Base-by-base conservation (phyloP, 2,113 vertebrate species). In the Alethe castanea region DNA sequence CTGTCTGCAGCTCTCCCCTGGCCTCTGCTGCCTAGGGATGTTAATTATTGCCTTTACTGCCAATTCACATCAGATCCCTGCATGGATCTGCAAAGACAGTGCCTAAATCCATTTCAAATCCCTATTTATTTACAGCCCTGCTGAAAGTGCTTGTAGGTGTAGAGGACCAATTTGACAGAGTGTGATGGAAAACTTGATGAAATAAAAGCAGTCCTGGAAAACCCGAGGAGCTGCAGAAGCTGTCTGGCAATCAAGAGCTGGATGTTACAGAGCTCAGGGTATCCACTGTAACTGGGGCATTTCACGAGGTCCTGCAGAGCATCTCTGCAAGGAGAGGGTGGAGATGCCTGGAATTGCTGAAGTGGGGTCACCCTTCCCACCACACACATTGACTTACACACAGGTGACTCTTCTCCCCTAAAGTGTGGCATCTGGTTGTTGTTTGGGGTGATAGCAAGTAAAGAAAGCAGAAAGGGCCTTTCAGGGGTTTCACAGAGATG, bases 1-100 rank as follows among this genome's bases (percentile, higher is more conserved):
- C 62, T 59, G 95, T 93, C 95, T 94, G 90, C 81, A 73, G 90
- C 62, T 66, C 85, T 93, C 53, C 76, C 35, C 45, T 2, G 8
- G 65, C 53, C 67, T 45, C 80, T 2, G 73, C 57, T 69, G 79
- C 59, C 31, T n/a, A 66, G 29, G 33, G 81, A 42, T 31, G 81
- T 12, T 76, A 56, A 60, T 92, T 56, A 67, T 19, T 81, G 72
- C 69, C 52, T 44, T 78, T 5, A 5, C 64, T 62, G 59, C 57
- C 0, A 4, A 26, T 52, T 67, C 24, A 8, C 44, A 38, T 14
- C 12, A 11, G 40, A 60, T 25, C 64, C 19, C 72, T 59, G 44
- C 26, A 4, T 1, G 3, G 50, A 61, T 57, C 60, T 7, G 8
- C 54, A 67, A 45, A 72, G 71, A 45, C 35, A 40, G 12, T 2